Evolutionary conservation across 2,888 invertebrate genomes (phyloP).

Genomic region (Myathropa florea): DNA sequence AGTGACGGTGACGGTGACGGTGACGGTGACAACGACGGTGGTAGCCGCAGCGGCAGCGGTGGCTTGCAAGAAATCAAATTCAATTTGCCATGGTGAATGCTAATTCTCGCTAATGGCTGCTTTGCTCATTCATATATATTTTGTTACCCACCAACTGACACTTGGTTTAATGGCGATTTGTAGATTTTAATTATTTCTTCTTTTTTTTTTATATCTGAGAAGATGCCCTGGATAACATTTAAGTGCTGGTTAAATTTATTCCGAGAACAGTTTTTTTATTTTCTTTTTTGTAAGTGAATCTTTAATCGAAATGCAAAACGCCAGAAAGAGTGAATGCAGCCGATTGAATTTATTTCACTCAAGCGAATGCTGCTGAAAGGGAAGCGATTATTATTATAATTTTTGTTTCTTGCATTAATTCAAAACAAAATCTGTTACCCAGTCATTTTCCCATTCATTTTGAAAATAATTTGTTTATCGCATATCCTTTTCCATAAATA

Average conservation of each 20-base stretch:
- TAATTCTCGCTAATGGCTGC: neutral
- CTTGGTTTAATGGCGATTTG: neutral
- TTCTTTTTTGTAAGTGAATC: neutral
- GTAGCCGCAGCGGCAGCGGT: neutral
- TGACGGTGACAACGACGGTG: neutral
- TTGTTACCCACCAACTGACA: neutral
- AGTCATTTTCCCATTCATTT: neutral
- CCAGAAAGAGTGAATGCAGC: neutral
- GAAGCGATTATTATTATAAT: neutral
- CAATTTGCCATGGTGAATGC: neutral
- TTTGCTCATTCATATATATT: neutral
- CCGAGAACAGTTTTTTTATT: neutral
- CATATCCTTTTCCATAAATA: neutral
- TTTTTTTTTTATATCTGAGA: neutral
- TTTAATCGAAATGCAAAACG: neutral
- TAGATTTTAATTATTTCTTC: neutral
- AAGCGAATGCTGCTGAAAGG: neutral
- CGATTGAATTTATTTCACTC: neutral
- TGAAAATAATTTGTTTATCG: neutral
- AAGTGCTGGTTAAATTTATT: neutral
- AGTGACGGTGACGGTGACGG: neutral
- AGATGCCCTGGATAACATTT: neutral
- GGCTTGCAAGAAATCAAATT: neutral
- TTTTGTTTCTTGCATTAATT: neutral
- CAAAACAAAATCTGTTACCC: neutral